Evolutionary conservation across 1,140 invertebrate species (phyloP), one percentile per base, ranked within the genome.

Genomic region (Plectus sambesii): DNA sequence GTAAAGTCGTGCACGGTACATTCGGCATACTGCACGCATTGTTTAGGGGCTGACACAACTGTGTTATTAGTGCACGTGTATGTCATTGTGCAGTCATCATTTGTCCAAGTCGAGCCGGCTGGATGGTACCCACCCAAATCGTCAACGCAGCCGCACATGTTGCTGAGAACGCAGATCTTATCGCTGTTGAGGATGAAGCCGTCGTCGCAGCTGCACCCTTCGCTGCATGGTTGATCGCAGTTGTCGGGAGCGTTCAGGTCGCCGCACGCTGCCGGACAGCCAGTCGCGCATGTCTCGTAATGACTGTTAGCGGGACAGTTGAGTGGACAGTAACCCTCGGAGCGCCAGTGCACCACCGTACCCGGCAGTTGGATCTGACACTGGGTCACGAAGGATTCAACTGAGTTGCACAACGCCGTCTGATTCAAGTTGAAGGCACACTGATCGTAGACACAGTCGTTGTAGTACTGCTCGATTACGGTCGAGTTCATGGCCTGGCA

Each of bases 131-230:
- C 36, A 30, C 41, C 41, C 5, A 27, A 5, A 8, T 20, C 20
- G 41, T 42, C 41, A 8, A 29, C 5, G 20, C 41, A 42, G n/a
- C 25, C 25, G 20, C 41, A 42, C 4, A 27, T 30, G 8, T 25
- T 17, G 6, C 25, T 30, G 5, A 5, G 5, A 6, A 42, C 41
- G 41, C 41, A 42, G 19, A 5, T n/a, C n/a, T 39, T 19, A 5
- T 19, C 26, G 38, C 5, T 39, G 38, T 39, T 24, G n/a, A 39
- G 38, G n/a, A 39, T 5, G n/a, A 5, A 39, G 5, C 38, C 38
- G 38, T 19, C 38, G 38, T 39, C n/a, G 38, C 38, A 39, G 5
- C n/a, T 5, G 38, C 38, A 39, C 5, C 38, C 38, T 12, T 39
- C 38, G n/a, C 5, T 12, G n/a, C 38, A 39, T 5, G 38, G 38